Evolutionary conservation across 2,113 vertebrate genomes (phyloP).

Genomic region (Chinchilla lanigera): DNA sequence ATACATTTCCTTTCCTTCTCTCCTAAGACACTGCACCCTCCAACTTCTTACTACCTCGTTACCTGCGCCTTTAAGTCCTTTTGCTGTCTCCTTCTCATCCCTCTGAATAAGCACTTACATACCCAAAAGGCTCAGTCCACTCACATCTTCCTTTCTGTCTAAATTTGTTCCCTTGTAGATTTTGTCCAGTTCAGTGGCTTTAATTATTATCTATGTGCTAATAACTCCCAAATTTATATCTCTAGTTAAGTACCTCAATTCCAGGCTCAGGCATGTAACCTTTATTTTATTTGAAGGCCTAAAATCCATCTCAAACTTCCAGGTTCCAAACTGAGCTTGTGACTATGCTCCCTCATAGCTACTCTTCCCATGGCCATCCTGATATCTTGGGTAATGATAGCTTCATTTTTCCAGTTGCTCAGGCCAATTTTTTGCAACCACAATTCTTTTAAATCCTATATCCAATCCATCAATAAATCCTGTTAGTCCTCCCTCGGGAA

Average conservation of each 20-base stretch:
- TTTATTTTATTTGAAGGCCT: background rate
- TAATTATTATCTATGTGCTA: background rate
- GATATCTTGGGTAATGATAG: background rate
- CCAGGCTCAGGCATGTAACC: background rate
- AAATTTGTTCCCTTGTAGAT: background rate
- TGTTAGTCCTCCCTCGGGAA: background rate
- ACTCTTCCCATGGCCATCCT: background rate
- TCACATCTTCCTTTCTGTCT: background rate
- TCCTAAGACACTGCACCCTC: background rate
- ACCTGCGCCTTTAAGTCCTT: background rate
- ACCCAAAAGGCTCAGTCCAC: background rate
- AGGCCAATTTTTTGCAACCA: background rate
- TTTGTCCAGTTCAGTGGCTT: background rate
- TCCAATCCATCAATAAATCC: constrained; percentile 25
- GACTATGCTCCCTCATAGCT: background rate
- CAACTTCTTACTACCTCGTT: background rate
- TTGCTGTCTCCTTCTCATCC: background rate
- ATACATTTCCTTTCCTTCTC: background rate
- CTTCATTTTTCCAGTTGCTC: background rate
- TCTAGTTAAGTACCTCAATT: background rate
- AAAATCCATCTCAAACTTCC: background rate
- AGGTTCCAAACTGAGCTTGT: background rate
- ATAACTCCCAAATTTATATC: background rate
- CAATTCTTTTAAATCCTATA: background rate
- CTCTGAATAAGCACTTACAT: background rate